Evolutionary conservation across 1,140 invertebrate genomes (phyloP).

Genomic region (Brachionus rubens): DNA sequence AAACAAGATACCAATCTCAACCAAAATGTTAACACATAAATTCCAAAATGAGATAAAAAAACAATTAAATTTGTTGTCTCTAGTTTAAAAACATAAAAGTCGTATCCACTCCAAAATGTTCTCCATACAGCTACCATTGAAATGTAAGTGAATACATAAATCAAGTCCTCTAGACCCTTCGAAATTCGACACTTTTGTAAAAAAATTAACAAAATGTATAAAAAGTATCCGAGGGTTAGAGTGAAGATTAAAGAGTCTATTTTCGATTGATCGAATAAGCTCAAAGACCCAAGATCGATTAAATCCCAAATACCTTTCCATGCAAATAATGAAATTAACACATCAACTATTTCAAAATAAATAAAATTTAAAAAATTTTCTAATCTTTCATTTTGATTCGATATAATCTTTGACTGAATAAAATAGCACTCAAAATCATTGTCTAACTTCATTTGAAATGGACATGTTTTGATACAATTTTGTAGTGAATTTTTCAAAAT

Average conservation of each 20-base stretch:
- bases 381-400: not conserved
- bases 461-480: not conserved
- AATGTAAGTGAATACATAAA: not conserved
- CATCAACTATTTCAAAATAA: not conserved
- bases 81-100: not conserved
- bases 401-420: not conserved
- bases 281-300: not conserved
- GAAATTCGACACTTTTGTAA: not conserved
- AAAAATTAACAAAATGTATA: not conserved
- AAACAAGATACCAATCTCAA: not conserved
- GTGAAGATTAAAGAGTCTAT: not conserved
- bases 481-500: not conserved
- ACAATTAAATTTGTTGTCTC: not conserved
- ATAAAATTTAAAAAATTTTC: not conserved
- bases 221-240: not conserved
- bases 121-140: not conserved
- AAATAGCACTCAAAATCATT: not conserved
- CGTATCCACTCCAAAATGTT: not conserved
- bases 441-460: not conserved
- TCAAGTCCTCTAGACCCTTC: not conserved
- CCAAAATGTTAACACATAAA: not conserved
- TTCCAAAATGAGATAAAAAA: not conserved
- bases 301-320: not conserved
- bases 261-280: not conserved
- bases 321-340: not conserved